Conservation (phyloP, 2,113 vertebrate species). For the Cairina moschata region DNA sequence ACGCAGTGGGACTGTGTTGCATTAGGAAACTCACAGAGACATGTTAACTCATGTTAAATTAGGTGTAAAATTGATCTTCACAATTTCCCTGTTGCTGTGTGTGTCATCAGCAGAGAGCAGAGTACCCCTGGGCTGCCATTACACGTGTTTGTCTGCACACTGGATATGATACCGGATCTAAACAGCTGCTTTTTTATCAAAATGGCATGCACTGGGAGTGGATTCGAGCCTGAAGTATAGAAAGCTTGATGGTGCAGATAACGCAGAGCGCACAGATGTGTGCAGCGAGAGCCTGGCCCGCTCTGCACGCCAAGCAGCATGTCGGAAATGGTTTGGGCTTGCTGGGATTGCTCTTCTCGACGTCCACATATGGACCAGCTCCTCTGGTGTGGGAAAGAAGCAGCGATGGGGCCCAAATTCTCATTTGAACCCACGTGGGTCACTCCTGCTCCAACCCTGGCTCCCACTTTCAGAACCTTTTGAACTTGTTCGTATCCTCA, state of each 20-base stretch:
- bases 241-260: neutral
- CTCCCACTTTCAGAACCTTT: neutral
- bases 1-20: neutral
- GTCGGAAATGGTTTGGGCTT: neutral
- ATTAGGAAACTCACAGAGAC: neutral
- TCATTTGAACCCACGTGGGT: neutral
- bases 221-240: neutral
- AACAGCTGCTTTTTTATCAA: neutral
- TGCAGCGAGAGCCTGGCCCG: neutral
- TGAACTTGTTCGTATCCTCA: neutral
- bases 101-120: neutral
- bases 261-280: neutral
- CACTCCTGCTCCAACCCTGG: neutral
- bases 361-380: neutral
- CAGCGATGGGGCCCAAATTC: neutral
- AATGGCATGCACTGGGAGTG: neutral
- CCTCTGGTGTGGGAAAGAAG: neutral
- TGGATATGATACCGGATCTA: neutral
- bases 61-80: slow-evolving; percentile 27
- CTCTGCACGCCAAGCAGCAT: neutral
- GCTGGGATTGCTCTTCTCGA: neutral
- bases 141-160: neutral
- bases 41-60: neutral
- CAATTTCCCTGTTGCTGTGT: neutral
- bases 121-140: neutral